Percentiles rank a stretch among this genome's conserved stretches.
These are phyloP conservation scores for Platorchestia sp. DNA, from an alignment of 1,140 invertebrate genomes.

Conservation along the genomic window DNA sequence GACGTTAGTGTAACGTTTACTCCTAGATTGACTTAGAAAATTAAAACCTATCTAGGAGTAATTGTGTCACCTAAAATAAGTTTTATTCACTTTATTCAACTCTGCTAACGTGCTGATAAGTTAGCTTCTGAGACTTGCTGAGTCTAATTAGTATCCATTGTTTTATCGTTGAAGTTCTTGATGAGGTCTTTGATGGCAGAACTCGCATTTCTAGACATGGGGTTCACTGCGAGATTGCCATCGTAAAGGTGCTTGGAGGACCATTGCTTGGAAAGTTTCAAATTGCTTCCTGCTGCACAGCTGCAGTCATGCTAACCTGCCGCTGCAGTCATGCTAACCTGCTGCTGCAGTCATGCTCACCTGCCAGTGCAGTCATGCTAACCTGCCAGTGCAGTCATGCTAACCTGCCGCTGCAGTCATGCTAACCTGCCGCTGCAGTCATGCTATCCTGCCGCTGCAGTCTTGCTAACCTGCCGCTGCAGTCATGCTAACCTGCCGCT, in stretches of 20 bases:
- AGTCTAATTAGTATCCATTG: neutral
- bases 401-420: neutral
- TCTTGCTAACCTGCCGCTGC: no score
- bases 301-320: neutral
- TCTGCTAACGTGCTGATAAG: neutral
- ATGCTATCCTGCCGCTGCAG: neutral
- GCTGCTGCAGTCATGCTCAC: neutral
- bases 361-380: no score
- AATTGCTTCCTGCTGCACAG: no score
- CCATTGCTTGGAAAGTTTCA: neutral
- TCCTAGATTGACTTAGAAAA: neutral
- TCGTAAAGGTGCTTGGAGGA: neutral
- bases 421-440: neutral
- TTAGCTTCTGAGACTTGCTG: neutral
- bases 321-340: neutral
- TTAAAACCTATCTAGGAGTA: no score
- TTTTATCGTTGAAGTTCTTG: neutral
- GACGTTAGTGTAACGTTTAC: neutral
- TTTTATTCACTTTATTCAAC: neutral
- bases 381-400: no score
- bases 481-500: neutral
- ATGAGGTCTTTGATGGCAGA: neutral
- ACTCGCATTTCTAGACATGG: neutral
- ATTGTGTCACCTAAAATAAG: neutral
- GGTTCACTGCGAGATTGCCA: neutral